A percentile compares a stretch with the other conserved stretches of the same genome.
Evolutionary conservation across 2,888 invertebrate species (phyloP).

Genomic region (Himalopsyche tibetana): DNA sequence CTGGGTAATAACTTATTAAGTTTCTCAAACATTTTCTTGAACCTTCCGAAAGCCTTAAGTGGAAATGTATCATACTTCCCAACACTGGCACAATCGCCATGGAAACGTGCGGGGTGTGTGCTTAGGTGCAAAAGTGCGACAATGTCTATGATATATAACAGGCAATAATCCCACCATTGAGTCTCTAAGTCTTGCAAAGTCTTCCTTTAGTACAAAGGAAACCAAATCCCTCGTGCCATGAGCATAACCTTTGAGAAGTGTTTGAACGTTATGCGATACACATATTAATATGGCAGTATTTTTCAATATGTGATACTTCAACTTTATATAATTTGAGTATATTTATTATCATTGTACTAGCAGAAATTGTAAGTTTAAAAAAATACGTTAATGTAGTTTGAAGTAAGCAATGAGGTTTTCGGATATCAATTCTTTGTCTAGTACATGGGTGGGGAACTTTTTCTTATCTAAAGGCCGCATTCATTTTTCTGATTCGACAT

Average conservation of each 20-base stretch:
- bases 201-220: slow-evolving; percentile 31
- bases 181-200: slow-evolving; percentile 52
- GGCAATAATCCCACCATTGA: slow-evolving; percentile 55
- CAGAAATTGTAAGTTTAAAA: too few species aligned
- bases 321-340: too few species aligned
- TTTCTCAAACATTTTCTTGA: neutral
- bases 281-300: slow-evolving; percentile 28
- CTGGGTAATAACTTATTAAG: neutral
- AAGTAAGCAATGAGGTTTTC: too few species aligned
- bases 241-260: slow-evolving; percentile 32
- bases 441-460: too few species aligned
- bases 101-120: slow-evolving; percentile 17
- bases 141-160: slow-evolving; percentile 40
- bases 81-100: neutral
- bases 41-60: neutral
- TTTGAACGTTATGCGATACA: slow-evolving; percentile 35
- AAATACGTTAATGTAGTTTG: too few species aligned
- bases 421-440: too few species aligned
- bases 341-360: too few species aligned
- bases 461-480: too few species aligned
- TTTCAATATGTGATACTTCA: too few species aligned
- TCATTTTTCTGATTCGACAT: too few species aligned
- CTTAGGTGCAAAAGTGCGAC: slow-evolving; percentile 33
- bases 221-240: slow-evolving; percentile 23
- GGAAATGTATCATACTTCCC: neutral